Evolutionary conservation across 2,888 invertebrate species (phyloP), one percentile per base, ranked within the genome.

Genomic region (Eudiplozoon nipponicum): DNA sequence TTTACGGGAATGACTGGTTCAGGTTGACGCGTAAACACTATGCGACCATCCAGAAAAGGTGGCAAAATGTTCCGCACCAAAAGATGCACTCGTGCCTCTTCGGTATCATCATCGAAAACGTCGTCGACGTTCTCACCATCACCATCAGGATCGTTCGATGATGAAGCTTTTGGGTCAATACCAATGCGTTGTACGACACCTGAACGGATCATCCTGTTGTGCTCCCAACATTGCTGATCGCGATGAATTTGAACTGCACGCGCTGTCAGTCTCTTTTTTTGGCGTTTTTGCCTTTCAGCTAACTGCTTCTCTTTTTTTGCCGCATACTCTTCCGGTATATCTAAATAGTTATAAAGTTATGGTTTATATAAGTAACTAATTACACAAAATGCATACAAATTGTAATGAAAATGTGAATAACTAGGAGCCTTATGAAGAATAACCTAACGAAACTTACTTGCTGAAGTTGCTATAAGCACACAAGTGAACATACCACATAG

Each of bases 1-100:
- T 67, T 62, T 22, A 80, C 77, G 11, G 90, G 90, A 51, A 94
- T 71, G n/a, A 94, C 80, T 1, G 90, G 90, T 54, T 90, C 86
- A 0, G 81, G 81, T 56, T 94, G 90, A 52, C 90, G 94, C 0
- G 94, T 98, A 59, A 94, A 98, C 1, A 90, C 84, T 48, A 94
- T 90, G 40, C 94, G 67, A 0, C 94, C 94, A 58, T 98, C 94
- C 2, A 94, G 65, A 61, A 98, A 98, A 0, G 94, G 94, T 0
- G 94, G 94, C 4, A 94, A 77, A 42, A 90, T 80, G 54, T 98
- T 90, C 57, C 86, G 84, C 0, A 98, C 90, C 4, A 90, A 61
- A 15, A 94, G 63, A 61, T 94, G 86, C 0, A 94, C 86, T 31
- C 86, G 64, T 45, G 81, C 81, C 59, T 94, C 90, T 36, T 62